These are phyloP conservation scores for Vicugna pacos DNA, from an alignment of 2,113 vertebrate species.

Conservation along the genomic window DNA sequence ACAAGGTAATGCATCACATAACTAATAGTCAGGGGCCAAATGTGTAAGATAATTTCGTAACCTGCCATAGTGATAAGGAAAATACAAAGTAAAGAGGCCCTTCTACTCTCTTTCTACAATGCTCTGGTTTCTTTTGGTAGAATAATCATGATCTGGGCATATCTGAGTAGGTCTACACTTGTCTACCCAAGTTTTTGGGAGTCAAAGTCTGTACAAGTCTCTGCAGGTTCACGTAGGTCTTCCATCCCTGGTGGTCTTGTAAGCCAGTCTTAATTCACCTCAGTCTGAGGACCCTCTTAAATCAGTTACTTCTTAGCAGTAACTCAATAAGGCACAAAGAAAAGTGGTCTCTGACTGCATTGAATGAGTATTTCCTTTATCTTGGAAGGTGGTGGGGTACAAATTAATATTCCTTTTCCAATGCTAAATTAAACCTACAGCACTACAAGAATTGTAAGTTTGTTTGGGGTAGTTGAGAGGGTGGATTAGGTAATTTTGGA, in stretches of 20 bases:
- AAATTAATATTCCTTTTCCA: background rate
- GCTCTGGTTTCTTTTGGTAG: background rate
- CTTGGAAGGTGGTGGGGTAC: background rate
- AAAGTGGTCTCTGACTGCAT: background rate
- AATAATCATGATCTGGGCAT: background rate
- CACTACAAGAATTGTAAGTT: background rate
- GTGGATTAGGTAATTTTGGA: background rate
- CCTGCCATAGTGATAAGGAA: background rate
- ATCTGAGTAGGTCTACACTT: background rate
- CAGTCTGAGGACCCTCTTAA: background rate
- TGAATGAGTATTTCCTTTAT: background rate
- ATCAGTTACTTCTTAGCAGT: background rate
- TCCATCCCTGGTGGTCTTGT: background rate
- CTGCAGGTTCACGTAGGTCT: background rate
- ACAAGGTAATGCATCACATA: conserved; percentile 91
- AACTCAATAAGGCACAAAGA: background rate
- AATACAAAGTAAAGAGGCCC: background rate
- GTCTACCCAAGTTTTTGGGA: background rate
- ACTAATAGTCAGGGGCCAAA: background rate
- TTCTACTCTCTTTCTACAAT: background rate
- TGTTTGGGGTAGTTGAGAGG: background rate
- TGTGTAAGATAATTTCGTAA: background rate
- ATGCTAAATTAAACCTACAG: background rate
- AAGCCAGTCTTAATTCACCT: background rate
- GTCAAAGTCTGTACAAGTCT: background rate